Evolutionary conservation across 2,888 invertebrate species (phyloP), one percentile per base, ranked within the genome.

Genomic region (Plebejus melissa): DNA sequence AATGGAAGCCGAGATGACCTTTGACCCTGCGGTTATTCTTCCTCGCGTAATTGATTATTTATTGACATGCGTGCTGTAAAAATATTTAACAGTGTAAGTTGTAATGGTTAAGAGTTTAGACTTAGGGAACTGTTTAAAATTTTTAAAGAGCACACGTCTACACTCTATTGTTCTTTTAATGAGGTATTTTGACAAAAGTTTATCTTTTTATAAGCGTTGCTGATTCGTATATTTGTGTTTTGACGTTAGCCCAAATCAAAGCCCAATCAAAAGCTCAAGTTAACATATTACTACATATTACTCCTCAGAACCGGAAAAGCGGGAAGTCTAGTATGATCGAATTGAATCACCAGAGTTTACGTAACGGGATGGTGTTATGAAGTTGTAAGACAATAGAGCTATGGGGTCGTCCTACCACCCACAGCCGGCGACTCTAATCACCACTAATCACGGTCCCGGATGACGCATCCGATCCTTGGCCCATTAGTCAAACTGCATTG

Each of bases 361-460:
- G 91, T 92, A 90, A 90, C 92, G 88, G 88, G 89, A 91, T 90
- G 83, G 87, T 88, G 90, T 90, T 90, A 90, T 88, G 90, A 89
- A 87, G 86, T 86, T 88, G 88, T 91, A 90, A 92, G 90, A 93
- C 93, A 92, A 93, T 92, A 86, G 84, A 83, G 82, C 92, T 91
- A 93, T 92, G 86, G 84, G 84, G 82, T 85, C 92, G 90, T 86
- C 91, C 93, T 88, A 88, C 91, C 90, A 83, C 92, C 93, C 90
- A 91, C 93, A 87, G 83, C 84, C 80, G 82, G 86, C 88, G 87
- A 91, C 90, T 89, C 89, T 93, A 92, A 93, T 92, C 91, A 91
- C 83, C 81, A 87, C 88, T 92, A 92, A 93, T 91, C 91, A 91
- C 85, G 85, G 90, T 92, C 91, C 88, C 86, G 87, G 87, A 86